Evolutionary conservation across 2,888 invertebrate genomes (phyloP), one percentile per base, ranked within the genome.

Genomic region (Pterobdella sp.): DNA sequence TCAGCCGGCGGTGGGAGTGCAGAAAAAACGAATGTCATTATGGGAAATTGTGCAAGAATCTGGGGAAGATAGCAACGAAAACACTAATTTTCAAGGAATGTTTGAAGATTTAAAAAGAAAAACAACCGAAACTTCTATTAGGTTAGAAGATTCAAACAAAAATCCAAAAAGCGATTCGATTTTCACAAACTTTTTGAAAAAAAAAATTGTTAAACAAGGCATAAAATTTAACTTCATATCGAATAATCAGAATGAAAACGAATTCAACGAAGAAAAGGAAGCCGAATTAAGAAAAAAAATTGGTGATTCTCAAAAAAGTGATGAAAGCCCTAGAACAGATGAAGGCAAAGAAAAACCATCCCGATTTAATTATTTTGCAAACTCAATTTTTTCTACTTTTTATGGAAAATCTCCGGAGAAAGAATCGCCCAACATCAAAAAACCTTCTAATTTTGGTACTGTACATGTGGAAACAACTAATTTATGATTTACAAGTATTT

Each of bases 111-210:
- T n/a, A n/a, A n/a, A n/a, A n/a, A n/a, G n/a, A n/a, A n/a, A n/a
- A n/a, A 42, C 42, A 42, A 42, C 7, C 42, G 49, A 42, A 42
- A 22, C 4, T 18, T 56, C 60, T 56, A 22, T 26, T 26, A 4
- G 60, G n/a, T 26, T 22, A 4, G 26, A 56, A 7, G 60, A 56
- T 26, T 26, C 60, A n/a, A 22, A 26, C n/a, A 56, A 26, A 56
- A 56, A 56, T n/a, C 4, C 60, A 3, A 56, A 26, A 56, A 56
- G 60, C n/a, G 60, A 56, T 26, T 56, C 60, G 10, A 56, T 56
- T 56, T 56, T 56, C 60, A n/a, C 60, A n/a, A 56, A n/a, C n/a
- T 56, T 56, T 56, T 56, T 56, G n/a, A 56, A 56, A 56, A 56
- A 56, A 22, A 56, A 56, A 56, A 18, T 56, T 56, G 60, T 56